Base-by-base conservation (phyloP, 2,797 vertebrate genomes). In the Heteromormyrus szaboi region DNA sequence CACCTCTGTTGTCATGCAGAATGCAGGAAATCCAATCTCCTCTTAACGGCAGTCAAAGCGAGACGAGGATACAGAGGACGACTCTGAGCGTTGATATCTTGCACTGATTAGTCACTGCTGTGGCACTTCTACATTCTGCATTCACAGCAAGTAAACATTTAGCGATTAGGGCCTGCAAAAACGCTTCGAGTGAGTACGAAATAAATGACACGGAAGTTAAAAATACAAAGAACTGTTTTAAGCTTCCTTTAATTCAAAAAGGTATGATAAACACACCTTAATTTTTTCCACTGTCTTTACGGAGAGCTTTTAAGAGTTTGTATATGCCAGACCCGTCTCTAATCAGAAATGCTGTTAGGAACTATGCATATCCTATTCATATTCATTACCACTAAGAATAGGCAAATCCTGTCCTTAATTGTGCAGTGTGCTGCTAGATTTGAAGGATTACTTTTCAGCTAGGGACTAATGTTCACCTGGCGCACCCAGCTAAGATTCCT, bases 81-180 rank as follows among this genome's bases (percentile, higher is more conserved):
- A 29, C 11, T 22, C 8, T 29, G 1, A 85, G 50, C 14, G 12
- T 50, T 6, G 83, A 85, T 51, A 85, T 25, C 83, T 14, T 53
- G 22, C 41, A 7, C 81, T 11, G 81, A 48, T 51, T 51, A 85
- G 83, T 22, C 50, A 14, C n/a, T 2, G 25, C 83, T 29, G 46
- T 22, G 8, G n/a, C 46, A 29, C 9, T 19, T 11, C 81, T 2
- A 11, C 17, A 50, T 84, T 84, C 81, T 29, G 81, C 46, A 59
- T 48, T 4, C 22, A 53, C 48, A 29, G 83, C 46, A 85, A 85
- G 46, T 5, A 85, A 85, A 85, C 46, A 65, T 88, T 89, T 87
- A 88, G 76, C 79, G 89, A 91, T 91, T 84, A 87, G 51, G 19
- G 51, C 25, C 19, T 54, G 59, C 17, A 53, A 6, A 17, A 17